Evolutionary conservation across 2,113 vertebrate genomes (phyloP).

Genomic region (Crocuta crocuta): DNA sequence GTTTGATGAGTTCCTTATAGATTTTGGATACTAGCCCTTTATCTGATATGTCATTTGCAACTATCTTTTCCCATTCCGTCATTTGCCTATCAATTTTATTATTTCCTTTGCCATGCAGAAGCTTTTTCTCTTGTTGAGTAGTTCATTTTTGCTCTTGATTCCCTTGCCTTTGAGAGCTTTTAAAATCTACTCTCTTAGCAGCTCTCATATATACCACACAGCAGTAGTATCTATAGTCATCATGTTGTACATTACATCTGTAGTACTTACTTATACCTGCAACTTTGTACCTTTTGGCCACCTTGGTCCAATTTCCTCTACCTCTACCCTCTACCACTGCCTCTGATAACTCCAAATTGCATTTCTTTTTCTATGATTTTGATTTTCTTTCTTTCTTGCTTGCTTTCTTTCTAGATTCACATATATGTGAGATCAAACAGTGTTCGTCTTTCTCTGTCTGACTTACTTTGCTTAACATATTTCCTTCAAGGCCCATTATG

Average conservation of each 20-base stretch:
- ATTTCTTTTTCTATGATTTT: neutral
- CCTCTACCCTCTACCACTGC: neutral
- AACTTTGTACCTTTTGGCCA: neutral
- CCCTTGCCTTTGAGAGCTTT: too few species aligned
- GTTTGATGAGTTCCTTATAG: too few species aligned
- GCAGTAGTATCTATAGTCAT: neutral
- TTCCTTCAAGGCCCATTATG: neutral
- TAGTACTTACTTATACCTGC: neutral
- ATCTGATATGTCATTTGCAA: too few species aligned
- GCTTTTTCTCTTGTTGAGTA: too few species aligned
- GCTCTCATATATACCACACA: too few species aligned
- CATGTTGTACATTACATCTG: neutral
- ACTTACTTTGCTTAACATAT: neutral
- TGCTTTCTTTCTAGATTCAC: neutral
- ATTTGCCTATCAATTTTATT: too few species aligned
- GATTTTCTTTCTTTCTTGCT: neutral
- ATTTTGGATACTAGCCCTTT: too few species aligned
- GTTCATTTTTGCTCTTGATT: too few species aligned
- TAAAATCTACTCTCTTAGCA: neutral
- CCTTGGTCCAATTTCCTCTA: neutral
- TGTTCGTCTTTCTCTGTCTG: neutral
- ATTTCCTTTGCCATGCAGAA: too few species aligned
- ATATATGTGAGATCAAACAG: neutral
- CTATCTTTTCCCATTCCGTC: too few species aligned
- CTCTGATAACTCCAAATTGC: neutral